Conservation (phyloP, 2,797 vertebrate genomes). For the Pantherophis vulpinus region DNA sequence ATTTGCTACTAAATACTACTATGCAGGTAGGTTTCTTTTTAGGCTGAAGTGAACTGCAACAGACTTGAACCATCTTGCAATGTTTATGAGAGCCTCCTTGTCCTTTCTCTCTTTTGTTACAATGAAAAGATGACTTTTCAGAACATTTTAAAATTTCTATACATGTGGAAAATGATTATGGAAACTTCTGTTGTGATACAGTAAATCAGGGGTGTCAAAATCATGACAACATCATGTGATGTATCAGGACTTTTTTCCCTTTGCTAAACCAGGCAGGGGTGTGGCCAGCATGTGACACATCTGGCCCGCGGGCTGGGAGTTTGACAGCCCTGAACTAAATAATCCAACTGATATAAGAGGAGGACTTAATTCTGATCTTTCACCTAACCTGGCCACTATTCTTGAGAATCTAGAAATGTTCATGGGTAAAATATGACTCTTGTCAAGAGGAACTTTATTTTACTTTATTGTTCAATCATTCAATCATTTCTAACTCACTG, state of each 20-base stretch:
- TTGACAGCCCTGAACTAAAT: not conserved
- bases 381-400: not conserved
- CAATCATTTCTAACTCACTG: not conserved
- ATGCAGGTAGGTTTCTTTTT: not conserved
- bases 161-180: not conserved
- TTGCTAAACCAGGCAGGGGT: too few relatives aligned
- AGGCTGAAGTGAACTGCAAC: not conserved
- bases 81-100: not conserved
- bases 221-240: too few relatives aligned
- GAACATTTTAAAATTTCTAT: not conserved
- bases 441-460: not conserved
- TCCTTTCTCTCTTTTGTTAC: not conserved
- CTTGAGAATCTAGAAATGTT: not conserved
- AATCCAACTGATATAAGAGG: not conserved
- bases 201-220: too few relatives aligned
- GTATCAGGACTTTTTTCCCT: too few relatives aligned
- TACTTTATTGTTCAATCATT: not conserved
- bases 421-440: not conserved
- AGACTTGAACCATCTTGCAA: not conserved
- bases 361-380: not conserved
- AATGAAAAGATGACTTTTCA: not conserved
- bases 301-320: accelerated
- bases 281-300: too few relatives aligned
- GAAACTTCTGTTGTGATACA: not conserved
- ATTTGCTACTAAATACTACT: not conserved